Conservation (phyloP, 1,140 invertebrate genomes). For the Heliconius eleuchia region DNA sequence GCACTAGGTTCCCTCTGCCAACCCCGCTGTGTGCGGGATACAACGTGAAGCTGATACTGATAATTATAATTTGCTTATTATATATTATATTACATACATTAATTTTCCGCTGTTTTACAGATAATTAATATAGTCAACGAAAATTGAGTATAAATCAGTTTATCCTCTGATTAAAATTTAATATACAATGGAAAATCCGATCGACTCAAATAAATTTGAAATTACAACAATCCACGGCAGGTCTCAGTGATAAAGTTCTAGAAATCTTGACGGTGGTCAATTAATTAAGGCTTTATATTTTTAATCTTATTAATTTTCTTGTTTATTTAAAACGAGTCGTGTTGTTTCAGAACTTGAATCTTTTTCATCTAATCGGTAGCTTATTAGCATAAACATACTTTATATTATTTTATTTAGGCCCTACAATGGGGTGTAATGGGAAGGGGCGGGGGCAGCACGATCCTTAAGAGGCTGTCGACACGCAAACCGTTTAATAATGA, state of each 20-base stretch:
- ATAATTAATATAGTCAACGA: not conserved
- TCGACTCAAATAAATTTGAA: not conserved
- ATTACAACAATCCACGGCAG: not conserved
- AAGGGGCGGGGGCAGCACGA: conserved; percentile 63
- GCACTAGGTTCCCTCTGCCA: too few species aligned
- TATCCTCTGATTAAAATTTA: not conserved
- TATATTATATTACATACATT: too few species aligned
- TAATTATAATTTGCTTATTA: too few species aligned
- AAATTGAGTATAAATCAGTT: not conserved
- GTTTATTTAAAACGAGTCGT: conserved; percentile 34
- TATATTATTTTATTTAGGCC: conserved; percentile 35
- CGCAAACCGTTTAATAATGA: conserved; percentile 56
- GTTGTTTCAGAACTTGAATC: conserved; percentile 37
- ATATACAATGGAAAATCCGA: not conserved
- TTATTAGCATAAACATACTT: conserved; percentile 38
- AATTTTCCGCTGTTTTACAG: not conserved
- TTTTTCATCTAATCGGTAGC: conserved; percentile 29
- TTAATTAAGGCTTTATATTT: conserved; percentile 19
- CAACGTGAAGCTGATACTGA: too few species aligned
- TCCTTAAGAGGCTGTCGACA: conserved; percentile 54
- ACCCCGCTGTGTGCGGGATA: too few species aligned
- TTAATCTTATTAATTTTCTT: conserved; percentile 36
- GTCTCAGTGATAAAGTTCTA: not conserved
- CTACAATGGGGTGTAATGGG: conserved; percentile 63
- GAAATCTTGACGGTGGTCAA: not conserved